phyloP scores from a whole-genome alignment of 2,888 invertebrate genomes.

The Cephonodes hylas region DNA sequence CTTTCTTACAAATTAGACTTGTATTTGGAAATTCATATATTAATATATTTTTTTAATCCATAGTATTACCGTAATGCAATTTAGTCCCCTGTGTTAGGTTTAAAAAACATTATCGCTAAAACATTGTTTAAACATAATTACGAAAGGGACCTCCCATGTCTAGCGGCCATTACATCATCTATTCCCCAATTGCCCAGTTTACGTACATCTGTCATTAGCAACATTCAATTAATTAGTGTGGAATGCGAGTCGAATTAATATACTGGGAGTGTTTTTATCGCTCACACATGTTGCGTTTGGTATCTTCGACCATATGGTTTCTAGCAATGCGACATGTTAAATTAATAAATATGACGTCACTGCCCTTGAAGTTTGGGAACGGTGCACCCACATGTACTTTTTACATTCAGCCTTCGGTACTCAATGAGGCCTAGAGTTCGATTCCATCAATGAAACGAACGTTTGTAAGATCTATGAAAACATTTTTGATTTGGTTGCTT shows the following conservation, averaged over 20 bases:
- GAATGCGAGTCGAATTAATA: neutral
- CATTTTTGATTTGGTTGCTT: no score
- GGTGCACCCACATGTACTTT: no score
- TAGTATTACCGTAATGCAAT: no score
- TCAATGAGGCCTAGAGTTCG: no score
- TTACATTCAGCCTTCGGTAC: no score
- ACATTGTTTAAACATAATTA: neutral
- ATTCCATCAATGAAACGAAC: no score
- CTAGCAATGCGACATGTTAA: neutral
- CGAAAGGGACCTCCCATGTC: constrained; percentile 2
- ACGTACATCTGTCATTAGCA: neutral
- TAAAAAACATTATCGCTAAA: neutral
- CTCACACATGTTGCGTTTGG: neutral
- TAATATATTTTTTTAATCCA: no score
- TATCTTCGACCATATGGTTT: neutral
- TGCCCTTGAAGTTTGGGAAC: neutral
- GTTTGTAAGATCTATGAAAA: no score
- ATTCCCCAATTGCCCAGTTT: neutral
- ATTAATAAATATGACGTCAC: neutral
- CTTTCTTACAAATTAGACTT: no score
- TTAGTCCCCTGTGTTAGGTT: no score
- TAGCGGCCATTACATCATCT: neutral
- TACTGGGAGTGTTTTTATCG: neutral
- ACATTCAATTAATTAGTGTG: neutral
- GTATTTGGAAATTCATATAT: no score